Conservation (phyloP, 2,888 invertebrate species). For the Pristionchus arcanus region DNA sequence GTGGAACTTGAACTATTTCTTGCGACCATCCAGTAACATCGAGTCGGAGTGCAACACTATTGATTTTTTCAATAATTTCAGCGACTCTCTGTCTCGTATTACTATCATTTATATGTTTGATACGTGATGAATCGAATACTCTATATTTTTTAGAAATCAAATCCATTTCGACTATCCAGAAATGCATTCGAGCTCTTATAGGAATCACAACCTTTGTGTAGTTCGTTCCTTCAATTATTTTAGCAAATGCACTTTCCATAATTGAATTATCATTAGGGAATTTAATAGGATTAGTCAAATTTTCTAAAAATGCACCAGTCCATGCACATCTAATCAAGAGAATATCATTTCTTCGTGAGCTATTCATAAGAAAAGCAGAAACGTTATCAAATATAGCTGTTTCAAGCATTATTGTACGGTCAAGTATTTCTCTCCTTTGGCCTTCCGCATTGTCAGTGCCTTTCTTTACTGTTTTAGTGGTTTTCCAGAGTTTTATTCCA, state of each 20-base stretch:
- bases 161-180: neutral
- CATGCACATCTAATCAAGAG: neutral
- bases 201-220: neutral
- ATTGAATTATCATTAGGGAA: neutral
- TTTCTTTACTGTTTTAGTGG: neutral
- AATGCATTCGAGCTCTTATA: neutral
- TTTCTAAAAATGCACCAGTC: neutral
- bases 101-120: neutral
- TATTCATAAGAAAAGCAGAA: neutral
- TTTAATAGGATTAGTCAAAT: neutral
- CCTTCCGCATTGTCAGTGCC: neutral
- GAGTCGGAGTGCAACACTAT: neutral
- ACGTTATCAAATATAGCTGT: neutral
- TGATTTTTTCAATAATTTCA: neutral
- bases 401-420: neutral
- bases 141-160: neutral
- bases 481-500: neutral
- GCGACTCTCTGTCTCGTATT: neutral
- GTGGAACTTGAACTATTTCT: neutral
- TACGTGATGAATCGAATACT: neutral
- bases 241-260: neutral
- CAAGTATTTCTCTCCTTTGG: neutral
- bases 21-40: neutral
- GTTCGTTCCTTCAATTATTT: neutral
- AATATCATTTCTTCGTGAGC: neutral